Evolutionary conservation across 2,797 vertebrate species (phyloP), one percentile per base, ranked within the genome.

Genomic region (Chanos chanos): DNA sequence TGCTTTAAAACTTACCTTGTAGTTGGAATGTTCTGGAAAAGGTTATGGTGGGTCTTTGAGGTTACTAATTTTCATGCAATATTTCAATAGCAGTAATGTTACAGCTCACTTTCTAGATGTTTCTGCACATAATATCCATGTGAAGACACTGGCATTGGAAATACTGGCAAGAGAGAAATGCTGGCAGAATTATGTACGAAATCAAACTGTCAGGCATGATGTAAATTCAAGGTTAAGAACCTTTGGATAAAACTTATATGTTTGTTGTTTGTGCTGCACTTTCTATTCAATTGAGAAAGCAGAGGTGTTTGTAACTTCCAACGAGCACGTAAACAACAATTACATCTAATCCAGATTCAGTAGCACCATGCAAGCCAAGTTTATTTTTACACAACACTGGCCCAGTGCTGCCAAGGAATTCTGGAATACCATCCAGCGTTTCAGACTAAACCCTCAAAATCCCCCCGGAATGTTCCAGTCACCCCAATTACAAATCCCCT

Each of bases 401-500:
- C 49, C 39, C 51, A n/a, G n/a, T 61, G 48, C 52, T 77, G 78
- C 78, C 78, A 80, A 65, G 61, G 50, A 66, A 80, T 76, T 72
- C 70, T 77, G 70, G 76, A 72, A 73, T 69, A 60, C 49, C 54
- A 69, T 72, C 66, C 70, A 73, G 62, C 63, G 58, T 68, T 71
- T 63, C 49, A 48, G 73, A 65, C 70, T 71, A 70, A 80, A 74
- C 65, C 72, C 71, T 61, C 64, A 44, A 71, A 78, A 78, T 80
- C 77, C 66, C 56, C 63, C 63, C 52, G 18, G 63, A 69, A 62
- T 65, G 75, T 76, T 76, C 68, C 69, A 72, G 65, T 72, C 71
- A 77, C 70, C 50, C 56, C 66, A 78, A 71, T 75, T 74, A 78
- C 70, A 77, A 76, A 78, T 77, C 68, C 72, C 48, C 60, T 64